Percentiles rank a stretch among this genome's conserved stretches.
Evolutionary conservation across 2,113 vertebrate genomes (phyloP).

Genomic region (Clupea harengus): DNA sequence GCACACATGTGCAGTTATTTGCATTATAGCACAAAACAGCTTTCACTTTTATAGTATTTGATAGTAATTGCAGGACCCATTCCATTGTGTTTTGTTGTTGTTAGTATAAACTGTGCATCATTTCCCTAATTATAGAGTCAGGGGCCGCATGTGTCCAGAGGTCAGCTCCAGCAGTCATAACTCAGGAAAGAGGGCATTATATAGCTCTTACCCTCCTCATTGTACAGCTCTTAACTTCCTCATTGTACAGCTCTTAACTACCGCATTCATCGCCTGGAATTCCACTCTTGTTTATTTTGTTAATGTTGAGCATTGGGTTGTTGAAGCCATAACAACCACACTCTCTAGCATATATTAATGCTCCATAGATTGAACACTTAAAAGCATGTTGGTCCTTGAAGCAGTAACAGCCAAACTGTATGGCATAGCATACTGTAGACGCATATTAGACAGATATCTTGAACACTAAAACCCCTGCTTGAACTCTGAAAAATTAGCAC

Average conservation of each 20-base stretch:
- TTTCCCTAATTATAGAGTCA: background rate
- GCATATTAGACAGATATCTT: too few species aligned
- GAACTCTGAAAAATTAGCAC: too few species aligned
- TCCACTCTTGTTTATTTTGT: background rate
- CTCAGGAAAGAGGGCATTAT: background rate
- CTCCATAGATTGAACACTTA: background rate
- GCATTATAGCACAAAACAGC: background rate
- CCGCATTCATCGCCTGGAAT: background rate
- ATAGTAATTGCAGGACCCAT: background rate
- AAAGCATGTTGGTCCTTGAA: background rate
- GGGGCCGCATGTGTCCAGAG: too few species aligned
- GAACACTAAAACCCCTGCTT: background rate
- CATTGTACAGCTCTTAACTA: too few species aligned
- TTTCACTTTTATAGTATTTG: background rate
- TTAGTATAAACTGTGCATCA: background rate
- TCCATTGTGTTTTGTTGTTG: background rate
- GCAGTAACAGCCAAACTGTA: background rate
- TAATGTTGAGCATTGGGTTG: background rate
- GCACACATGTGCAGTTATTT: background rate
- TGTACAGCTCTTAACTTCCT: too few species aligned
- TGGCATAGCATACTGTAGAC: background rate
- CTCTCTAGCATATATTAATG: background rate
- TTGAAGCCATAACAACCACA: background rate
- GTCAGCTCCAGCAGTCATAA: background rate
- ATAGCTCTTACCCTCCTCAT: background rate